A percentile compares a stretch with the other conserved stretches of the same genome.
Conservation (phyloP, 2,888 invertebrate species). For the Syrphus vitripennis region DNA sequence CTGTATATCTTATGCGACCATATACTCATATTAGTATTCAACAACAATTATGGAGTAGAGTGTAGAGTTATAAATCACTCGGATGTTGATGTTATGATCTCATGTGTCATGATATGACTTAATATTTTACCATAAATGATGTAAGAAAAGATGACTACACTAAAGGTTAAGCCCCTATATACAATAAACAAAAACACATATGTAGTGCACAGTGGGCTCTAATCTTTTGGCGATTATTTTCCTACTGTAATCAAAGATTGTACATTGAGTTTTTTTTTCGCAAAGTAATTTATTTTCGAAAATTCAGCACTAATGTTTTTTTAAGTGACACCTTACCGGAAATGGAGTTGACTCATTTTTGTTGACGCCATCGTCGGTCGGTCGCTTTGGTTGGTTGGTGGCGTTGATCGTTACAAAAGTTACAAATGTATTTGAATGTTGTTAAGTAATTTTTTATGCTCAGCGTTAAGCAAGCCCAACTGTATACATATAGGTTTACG, state of each 20-base stretch:
- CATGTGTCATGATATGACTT: conserved; percentile 55
- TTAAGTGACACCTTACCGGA: conserved; percentile 5
- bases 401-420: neutral
- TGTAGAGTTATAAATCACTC: conserved; percentile 11
- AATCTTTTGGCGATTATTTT: neutral
- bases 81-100: conserved; percentile 63
- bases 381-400: neutral
- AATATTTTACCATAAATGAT: conserved; percentile 58
- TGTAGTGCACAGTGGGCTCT: neutral
- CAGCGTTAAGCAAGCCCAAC: conserved; percentile 35
- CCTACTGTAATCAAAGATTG: neutral
- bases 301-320: conserved; percentile 1
- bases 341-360: conserved; percentile 13
- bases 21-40: neutral
- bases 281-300: neutral
- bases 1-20: neutral
- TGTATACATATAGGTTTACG: too few species aligned
- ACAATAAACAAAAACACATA: neutral
- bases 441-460: conserved; percentile 37
- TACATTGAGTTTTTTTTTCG: neutral
- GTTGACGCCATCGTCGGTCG: neutral
- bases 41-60: neutral
- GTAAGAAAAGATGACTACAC: conserved; percentile 28
- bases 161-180: conserved; percentile 34
- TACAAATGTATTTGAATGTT: conserved; percentile 10